Evolutionary conservation across 2,888 invertebrate genomes (phyloP).

Genomic region (Prenolepis imparis): DNA sequence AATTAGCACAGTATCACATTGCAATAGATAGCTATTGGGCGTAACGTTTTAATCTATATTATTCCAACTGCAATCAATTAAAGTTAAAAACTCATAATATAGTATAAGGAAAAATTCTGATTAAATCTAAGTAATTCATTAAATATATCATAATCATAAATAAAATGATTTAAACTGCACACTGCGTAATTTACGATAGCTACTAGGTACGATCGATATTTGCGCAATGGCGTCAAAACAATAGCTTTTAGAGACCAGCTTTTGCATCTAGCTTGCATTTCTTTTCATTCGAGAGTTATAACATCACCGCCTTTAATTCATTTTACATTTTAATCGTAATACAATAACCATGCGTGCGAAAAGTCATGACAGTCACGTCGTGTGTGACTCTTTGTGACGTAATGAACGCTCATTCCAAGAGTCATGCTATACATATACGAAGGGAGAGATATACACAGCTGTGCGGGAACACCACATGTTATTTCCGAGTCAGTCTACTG

Average conservation of each 20-base stretch:
- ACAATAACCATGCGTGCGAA: too few relatives aligned
- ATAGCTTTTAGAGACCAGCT: not conserved
- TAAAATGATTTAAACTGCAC: not conserved
- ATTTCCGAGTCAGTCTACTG: conserved; percentile 73
- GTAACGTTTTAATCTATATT: not conserved
- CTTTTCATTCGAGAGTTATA: not conserved
- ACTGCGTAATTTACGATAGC: not conserved
- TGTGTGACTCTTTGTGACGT: not conserved
- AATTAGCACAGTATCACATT: not conserved
- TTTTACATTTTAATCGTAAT: not conserved
- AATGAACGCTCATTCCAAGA: not conserved
- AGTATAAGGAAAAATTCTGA: not conserved
- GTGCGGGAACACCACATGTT: conserved; percentile 49
- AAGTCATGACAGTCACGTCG: not conserved
- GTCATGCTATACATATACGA: not conserved
- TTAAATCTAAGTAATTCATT: not conserved
- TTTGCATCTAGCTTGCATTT: not conserved
- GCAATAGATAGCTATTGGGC: not conserved
- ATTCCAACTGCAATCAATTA: not conserved
- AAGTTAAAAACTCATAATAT: not conserved
- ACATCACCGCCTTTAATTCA: not conserved
- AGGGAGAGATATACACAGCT: not conserved
- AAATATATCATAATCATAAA: not conserved
- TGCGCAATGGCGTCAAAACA: not conserved
- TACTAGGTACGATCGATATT: conserved; percentile 1